These are phyloP conservation scores for Notodonta dromedarius DNA, from an alignment of 2,888 invertebrate genomes.

Conservation along the genomic window DNA sequence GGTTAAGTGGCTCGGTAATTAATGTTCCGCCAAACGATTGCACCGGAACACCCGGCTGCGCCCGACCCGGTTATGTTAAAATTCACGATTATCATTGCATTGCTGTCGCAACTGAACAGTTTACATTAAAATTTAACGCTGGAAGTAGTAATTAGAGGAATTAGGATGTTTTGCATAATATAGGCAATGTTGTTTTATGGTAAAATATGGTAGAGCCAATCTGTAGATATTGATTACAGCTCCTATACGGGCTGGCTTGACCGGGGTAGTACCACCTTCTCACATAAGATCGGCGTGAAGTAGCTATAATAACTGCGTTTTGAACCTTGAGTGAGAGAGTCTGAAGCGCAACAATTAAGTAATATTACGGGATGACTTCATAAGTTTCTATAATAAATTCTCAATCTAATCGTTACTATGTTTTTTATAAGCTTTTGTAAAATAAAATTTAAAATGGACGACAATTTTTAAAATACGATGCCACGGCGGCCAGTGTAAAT, in stretches of 20 bases:
- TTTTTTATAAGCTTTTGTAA: neutral
- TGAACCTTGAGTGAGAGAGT: no score
- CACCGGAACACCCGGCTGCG: conserved; percentile 54
- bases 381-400: no score
- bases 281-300: no score
- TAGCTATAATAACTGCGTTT: no score
- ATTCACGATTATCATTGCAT: conserved; percentile 38
- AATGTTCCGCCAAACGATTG: conserved; percentile 65
- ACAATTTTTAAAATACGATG: neutral
- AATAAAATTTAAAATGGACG: neutral
- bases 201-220: no score
- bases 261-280: no score
- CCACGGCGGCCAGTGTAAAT: conserved; percentile 13
- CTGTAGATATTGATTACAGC: no score
- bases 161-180: neutral
- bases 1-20: conserved; percentile 66
- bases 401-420: no score
- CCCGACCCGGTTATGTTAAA: conserved; percentile 46
- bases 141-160: conserved; percentile 3
- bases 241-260: no score
- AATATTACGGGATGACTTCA: no score
- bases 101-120: conserved; percentile 24
- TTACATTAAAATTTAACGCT: conserved; percentile 7
- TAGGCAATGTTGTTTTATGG: no score
- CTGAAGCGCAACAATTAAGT: no score